Evolutionary conservation across 2,888 invertebrate species (phyloP).

Genomic region (Plagodis dolabraria): DNA sequence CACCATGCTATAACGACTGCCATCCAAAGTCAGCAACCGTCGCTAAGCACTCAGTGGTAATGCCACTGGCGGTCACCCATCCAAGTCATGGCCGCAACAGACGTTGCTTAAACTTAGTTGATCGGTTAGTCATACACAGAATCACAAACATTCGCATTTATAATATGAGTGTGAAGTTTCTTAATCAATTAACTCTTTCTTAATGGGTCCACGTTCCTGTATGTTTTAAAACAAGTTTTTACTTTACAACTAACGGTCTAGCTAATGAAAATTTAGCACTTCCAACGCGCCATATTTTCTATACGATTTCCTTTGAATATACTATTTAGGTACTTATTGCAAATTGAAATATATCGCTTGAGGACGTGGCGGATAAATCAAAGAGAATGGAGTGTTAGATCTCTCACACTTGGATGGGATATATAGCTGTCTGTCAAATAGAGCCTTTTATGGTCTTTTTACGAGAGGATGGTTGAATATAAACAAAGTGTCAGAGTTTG

Average conservation of each 20-base stretch:
- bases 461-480: slow-evolving; percentile 9
- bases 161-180: no score
- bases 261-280: slow-evolving; percentile 20
- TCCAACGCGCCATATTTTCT: not conserved
- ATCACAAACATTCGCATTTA: no score
- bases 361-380: slow-evolving; percentile 4
- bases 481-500: slow-evolving; percentile 11
- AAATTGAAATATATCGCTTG: slow-evolving; percentile 17
- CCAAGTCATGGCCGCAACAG: no score
- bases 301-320: slow-evolving; percentile 5
- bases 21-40: no score
- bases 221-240: slow-evolving; percentile 7
- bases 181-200: no score
- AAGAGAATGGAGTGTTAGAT: slow-evolving; percentile 8
- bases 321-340: not conserved
- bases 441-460: slow-evolving; percentile 19
- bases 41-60: no score
- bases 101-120: no score
- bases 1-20: no score
- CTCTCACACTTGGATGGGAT: slow-evolving; percentile 10
- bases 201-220: no score
- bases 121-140: no score
- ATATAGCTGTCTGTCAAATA: slow-evolving; percentile 12
- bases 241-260: slow-evolving; percentile 1
- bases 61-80: no score